Evolutionary conservation across 2,797 vertebrate species (phyloP).

Genomic region (Petrocephalus sullivani): DNA sequence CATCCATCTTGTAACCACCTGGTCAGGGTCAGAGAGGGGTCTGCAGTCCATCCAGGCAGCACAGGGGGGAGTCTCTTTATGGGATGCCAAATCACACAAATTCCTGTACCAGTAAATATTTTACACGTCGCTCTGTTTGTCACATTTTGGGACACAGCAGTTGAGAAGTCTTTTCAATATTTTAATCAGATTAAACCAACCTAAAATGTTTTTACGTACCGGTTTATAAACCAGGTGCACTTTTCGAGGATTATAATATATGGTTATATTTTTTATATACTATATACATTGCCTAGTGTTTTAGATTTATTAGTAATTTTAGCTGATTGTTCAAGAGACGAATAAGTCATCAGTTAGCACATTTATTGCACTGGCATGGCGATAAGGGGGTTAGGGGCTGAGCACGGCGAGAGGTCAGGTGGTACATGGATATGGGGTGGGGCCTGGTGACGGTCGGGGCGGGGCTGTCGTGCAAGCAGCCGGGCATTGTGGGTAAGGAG

Average conservation of each 20-base stretch:
- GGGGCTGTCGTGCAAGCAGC: not conserved
- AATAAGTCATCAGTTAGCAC: not conserved
- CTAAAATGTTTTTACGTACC: not conserved
- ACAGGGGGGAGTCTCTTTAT: not conserved
- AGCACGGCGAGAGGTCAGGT: not conserved
- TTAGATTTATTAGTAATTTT: not conserved
- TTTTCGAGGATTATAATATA: not conserved
- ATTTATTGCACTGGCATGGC: not conserved
- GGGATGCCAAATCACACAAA: not conserved
- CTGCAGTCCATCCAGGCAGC: not conserved
- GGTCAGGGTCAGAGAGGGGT: not conserved
- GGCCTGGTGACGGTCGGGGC: not conserved
- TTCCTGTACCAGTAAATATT: not conserved
- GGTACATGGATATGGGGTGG: not conserved
- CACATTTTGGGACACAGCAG: not conserved
- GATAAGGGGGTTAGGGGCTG: not conserved
- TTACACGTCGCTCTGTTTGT: not conserved
- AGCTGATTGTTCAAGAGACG: not conserved
- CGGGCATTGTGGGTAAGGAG: not conserved
- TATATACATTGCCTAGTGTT: not conserved
- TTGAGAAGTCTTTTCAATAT: not conserved
- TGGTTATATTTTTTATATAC: not conserved
- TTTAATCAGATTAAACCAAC: not conserved
- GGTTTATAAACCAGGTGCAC: not conserved
- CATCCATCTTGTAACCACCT: not conserved